A percentile compares a stretch with the other conserved stretches of the same genome.
Conservation (phyloP, 30 jellyfish, hydroid and myxozoan genomes). For the Aurelia aurita region DNA sequence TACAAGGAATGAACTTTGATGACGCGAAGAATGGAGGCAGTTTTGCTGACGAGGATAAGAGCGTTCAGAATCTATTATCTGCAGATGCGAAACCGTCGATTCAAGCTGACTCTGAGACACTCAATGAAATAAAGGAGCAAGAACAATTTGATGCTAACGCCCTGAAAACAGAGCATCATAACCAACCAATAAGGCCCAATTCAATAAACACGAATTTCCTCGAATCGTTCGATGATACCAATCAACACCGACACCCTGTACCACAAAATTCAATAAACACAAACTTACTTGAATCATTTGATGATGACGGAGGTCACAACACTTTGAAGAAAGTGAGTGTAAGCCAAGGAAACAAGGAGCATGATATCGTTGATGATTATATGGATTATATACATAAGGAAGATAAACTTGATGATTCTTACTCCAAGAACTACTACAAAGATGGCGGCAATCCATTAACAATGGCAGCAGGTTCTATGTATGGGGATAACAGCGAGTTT, state of each 20-base stretch:
- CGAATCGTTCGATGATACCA: slow-evolving; percentile 40
- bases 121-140: slow-evolving; percentile 51
- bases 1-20: neutral
- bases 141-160: slow-evolving; percentile 44
- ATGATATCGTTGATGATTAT: slow-evolving; percentile 39
- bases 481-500: slow-evolving; percentile 1
- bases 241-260: slow-evolving; percentile 3
- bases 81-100: slow-evolving; percentile 12
- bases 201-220: slow-evolving; percentile 36
- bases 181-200: slow-evolving; percentile 24
- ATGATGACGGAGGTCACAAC: slow-evolving; percentile 28
- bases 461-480: slow-evolving; percentile 7
- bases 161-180: slow-evolving; percentile 33
- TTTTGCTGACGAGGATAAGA: slow-evolving; percentile 4
- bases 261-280: slow-evolving; percentile 50
- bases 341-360: slow-evolving; percentile 8
- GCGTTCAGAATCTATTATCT: slow-evolving; percentile 15
- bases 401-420: slow-evolving; percentile 52
- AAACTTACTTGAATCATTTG: slow-evolving; percentile 31
- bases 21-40: neutral
- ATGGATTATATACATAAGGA: slow-evolving; percentile 51
- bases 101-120: slow-evolving; percentile 37
- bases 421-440: slow-evolving; percentile 53
- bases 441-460: slow-evolving; percentile 10
- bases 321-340: neutral